A percentile compares a stretch with the other conserved stretches of the same genome.
Conservation (phyloP, 2,888 invertebrate species). For the Sesia bembeciformis region DNA sequence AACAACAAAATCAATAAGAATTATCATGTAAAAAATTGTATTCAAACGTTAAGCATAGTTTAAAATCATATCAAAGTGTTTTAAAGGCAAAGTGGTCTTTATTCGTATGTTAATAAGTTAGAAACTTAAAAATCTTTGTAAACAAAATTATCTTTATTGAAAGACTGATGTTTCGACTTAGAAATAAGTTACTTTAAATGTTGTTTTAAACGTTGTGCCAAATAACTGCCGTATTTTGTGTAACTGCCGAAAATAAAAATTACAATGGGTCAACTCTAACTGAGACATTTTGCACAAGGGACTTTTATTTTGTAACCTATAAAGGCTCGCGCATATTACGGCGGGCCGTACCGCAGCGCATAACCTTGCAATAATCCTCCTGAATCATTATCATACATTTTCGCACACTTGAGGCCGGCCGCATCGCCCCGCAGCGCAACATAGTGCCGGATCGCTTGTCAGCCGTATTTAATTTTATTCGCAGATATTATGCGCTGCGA, state of each 20-base stretch:
- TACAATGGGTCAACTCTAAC: background rate
- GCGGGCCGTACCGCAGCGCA: no score
- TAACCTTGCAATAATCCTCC: no score
- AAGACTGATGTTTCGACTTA: constrained; percentile 30
- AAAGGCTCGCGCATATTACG: no score
- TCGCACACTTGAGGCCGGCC: no score
- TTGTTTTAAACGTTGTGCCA: background rate
- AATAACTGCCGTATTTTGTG: background rate
- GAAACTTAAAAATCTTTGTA: constrained; percentile 6
- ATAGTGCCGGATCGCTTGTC: no score
- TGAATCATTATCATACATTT: no score
- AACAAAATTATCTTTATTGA: constrained; percentile 29
- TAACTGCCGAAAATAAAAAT: background rate
- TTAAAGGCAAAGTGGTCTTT: constrained; percentile 5
- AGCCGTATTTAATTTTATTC: no score
- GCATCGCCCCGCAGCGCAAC: no score
- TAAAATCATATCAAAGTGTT: constrained; percentile 8
- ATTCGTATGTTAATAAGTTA: background rate
- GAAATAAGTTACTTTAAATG: constrained; percentile 9
- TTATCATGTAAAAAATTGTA: background rate
- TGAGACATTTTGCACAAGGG: no score
- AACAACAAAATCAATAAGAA: constrained; percentile 25
- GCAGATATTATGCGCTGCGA: no score
- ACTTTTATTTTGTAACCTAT: no score
- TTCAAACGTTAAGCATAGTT: constrained; percentile 1